Evolutionary conservation across 2,113 vertebrate genomes (phyloP).

Genomic region (human (Homo sapiens)): DNA sequence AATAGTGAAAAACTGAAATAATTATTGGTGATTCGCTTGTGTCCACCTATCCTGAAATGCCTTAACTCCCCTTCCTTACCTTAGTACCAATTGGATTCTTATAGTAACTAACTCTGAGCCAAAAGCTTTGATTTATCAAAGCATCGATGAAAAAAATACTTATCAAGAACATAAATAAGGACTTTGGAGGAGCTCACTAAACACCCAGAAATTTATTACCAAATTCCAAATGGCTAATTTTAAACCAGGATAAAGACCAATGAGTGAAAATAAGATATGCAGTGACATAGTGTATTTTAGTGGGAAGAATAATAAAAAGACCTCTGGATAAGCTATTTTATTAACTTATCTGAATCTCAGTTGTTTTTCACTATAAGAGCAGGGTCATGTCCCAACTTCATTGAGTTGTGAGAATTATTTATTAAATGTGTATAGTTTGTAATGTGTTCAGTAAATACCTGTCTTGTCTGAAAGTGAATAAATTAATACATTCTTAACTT

Average conservation of each 20-base stretch:
- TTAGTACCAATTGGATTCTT: background rate
- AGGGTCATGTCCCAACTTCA: background rate
- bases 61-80: background rate
- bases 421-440: background rate
- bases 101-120: background rate
- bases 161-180: background rate
- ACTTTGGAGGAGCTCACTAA: background rate
- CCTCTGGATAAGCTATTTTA: background rate
- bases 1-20: background rate
- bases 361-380: background rate
- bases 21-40: background rate
- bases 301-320: background rate
- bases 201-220: background rate
- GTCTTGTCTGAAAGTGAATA: background rate
- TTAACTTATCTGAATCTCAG: background rate
- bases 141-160: background rate
- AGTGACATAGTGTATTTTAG: background rate
- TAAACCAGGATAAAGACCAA: background rate
- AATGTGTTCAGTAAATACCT: background rate
- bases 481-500: background rate
- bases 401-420: background rate
- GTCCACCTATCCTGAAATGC: background rate
- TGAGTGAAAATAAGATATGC: background rate
- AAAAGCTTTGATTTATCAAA: conserved; percentile 34
- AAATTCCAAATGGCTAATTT: background rate